Percentiles rank a stretch among this genome's conserved stretches.
These are phyloP conservation scores for Sula dactylatra DNA, from an alignment of 2,113 vertebrate genomes.

Conservation along the genomic window DNA sequence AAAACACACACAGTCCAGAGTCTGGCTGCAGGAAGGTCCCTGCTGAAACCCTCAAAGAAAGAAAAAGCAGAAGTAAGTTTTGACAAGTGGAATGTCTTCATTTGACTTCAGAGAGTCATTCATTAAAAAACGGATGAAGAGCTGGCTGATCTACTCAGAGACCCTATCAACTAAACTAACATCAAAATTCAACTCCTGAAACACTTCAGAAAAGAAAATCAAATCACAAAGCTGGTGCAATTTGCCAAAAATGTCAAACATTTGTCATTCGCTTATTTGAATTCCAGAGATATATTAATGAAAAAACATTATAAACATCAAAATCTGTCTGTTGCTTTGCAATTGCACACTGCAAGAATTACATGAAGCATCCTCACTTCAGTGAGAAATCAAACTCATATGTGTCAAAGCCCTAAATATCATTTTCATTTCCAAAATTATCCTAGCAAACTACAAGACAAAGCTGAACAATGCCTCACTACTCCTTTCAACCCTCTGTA, in stretches of 20 bases:
- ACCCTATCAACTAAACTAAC: not conserved
- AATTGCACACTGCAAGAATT: not conserved
- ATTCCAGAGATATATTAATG: not conserved
- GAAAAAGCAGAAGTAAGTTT: not conserved
- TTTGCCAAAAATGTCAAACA: not conserved
- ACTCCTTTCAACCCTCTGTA: not conserved
- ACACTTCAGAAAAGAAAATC: not conserved
- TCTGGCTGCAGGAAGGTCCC: not conserved
- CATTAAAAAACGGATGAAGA: not conserved
- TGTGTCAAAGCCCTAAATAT: not conserved
- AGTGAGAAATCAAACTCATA: not conserved
- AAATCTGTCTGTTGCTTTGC: not conserved
- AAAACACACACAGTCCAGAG: not conserved
- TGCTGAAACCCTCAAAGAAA: not conserved
- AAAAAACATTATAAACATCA: not conserved
- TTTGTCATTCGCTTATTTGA: not conserved
- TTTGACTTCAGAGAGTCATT: not conserved
- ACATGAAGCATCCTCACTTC: not conserved
- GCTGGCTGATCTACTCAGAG: not conserved
- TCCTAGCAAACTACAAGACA: not conserved
- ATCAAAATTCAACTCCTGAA: not conserved
- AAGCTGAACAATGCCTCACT: not conserved
- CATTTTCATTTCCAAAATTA: not conserved
- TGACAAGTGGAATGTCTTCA: not conserved
- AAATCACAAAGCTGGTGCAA: not conserved